A percentile compares a stretch with the other conserved stretches of the same genome.
These are phyloP conservation scores for Wiebesia pumilae DNA, from an alignment of 1,140 invertebrate species.

Conservation along the genomic window DNA sequence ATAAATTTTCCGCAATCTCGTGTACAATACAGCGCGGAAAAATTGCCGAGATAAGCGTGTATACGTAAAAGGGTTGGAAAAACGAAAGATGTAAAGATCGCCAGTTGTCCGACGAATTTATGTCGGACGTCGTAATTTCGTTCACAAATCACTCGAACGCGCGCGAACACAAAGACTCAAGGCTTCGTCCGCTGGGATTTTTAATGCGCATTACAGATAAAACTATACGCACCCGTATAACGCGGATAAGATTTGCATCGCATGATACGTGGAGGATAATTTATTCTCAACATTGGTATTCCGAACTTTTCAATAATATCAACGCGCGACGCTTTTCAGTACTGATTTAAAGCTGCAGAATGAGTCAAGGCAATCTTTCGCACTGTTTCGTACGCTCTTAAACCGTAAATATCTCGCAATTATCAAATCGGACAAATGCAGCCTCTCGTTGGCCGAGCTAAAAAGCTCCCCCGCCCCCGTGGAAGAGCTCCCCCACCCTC, in stretches of 20 bases:
- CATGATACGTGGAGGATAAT: not conserved
- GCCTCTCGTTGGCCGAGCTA: too few species aligned
- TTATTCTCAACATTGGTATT: slow-evolving; percentile 2
- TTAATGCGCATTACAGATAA: not conserved
- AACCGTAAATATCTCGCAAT: too few species aligned
- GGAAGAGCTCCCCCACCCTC: not conserved
- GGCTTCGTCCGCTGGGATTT: not conserved
- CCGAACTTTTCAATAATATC: not conserved
- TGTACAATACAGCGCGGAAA: not conserved
- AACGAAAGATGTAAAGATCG: not conserved
- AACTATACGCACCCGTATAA: not conserved
- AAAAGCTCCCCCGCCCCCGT: too few species aligned
- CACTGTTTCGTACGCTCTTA: too few species aligned
- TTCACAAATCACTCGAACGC: slow-evolving; percentile 35
- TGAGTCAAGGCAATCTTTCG: not conserved
- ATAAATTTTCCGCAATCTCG: slow-evolving; percentile 25
- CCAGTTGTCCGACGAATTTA: slow-evolving; percentile 2
- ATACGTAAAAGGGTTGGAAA: not conserved
- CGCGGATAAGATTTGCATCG: slow-evolving; percentile 13
- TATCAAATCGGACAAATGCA: too few species aligned
- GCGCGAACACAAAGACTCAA: slow-evolving; percentile 8
- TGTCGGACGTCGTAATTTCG: slow-evolving; percentile 18
- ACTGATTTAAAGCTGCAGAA: not conserved
- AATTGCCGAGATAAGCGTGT: not conserved
- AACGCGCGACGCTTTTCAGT: not conserved